phyloP scores from a whole-genome alignment of 2,113 vertebrate species.

The Uropsilus gracilis region DNA sequence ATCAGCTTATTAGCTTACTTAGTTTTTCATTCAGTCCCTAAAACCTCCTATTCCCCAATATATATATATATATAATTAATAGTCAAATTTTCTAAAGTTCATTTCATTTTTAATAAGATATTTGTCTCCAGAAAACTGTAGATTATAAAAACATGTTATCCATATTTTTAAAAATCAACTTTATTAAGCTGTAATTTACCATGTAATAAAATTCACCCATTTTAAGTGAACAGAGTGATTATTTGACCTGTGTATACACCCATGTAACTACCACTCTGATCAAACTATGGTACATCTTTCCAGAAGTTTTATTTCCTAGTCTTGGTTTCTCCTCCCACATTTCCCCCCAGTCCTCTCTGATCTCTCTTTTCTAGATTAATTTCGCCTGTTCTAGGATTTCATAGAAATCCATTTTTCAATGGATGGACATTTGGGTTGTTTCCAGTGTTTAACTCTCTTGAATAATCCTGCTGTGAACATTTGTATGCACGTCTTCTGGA shows the following conservation, averaged over 20 bases:
- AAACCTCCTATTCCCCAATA: background rate
- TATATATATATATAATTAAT: background rate
- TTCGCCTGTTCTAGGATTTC: background rate
- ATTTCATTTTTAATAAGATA: background rate
- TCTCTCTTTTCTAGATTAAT: background rate
- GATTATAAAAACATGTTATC: background rate
- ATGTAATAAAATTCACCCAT: background rate
- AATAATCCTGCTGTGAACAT: background rate
- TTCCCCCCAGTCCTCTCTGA: background rate
- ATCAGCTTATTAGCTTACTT: background rate
- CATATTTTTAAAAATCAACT: background rate
- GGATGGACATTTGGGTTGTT: conserved; percentile 17
- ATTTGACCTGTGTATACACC: background rate
- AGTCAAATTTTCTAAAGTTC: background rate
- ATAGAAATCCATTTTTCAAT: background rate
- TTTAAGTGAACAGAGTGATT: background rate
- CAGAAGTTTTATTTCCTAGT: background rate
- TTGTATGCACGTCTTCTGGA: background rate
- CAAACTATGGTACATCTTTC: background rate
- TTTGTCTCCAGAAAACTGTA: background rate
- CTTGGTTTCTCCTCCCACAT: background rate
- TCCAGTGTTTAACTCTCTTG: background rate
- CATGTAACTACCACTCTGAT: background rate
- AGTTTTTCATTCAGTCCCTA: background rate
- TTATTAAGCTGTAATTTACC: background rate